A percentile compares a stretch with the other conserved stretches of the same genome.
These are phyloP conservation scores for Tonatia bakeri DNA, from an alignment of 2,113 vertebrate genomes.

Conservation along the genomic window DNA sequence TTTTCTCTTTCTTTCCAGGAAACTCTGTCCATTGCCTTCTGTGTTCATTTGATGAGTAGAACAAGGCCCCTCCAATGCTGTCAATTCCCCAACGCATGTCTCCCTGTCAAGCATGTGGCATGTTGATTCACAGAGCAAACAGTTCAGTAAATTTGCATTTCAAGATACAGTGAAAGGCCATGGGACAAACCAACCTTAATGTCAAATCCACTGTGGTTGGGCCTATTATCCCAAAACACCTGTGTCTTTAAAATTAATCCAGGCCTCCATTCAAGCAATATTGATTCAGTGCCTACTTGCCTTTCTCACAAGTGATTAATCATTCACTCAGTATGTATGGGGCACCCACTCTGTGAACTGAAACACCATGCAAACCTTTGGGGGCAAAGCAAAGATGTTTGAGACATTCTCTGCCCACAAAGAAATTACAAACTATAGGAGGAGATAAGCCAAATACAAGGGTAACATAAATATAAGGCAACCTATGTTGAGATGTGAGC, in stretches of 20 bases:
- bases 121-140: slow-evolving; percentile 1
- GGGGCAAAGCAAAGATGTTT: not conserved
- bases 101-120: not conserved
- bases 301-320: not conserved
- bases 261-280: not conserved
- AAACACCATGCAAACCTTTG: not conserved
- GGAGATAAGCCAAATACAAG: not conserved
- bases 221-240: not conserved
- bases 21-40: not conserved
- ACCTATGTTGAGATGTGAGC: not conserved
- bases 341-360: not conserved
- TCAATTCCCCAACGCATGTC: not conserved
- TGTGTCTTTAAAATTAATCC: not conserved
- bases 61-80: slow-evolving; percentile 27
- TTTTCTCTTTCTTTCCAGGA: not conserved
- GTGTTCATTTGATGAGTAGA: slow-evolving; percentile 32
- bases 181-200: not conserved
- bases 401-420: not conserved
- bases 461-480: not conserved
- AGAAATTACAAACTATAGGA: not conserved
- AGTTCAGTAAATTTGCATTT: not conserved
- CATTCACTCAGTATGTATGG: not conserved
- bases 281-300: not conserved
- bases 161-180: slow-evolving; percentile 20
- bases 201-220: not conserved